Conservation (phyloP, 2,113 vertebrate species). For the Pungitius pungitius region DNA sequence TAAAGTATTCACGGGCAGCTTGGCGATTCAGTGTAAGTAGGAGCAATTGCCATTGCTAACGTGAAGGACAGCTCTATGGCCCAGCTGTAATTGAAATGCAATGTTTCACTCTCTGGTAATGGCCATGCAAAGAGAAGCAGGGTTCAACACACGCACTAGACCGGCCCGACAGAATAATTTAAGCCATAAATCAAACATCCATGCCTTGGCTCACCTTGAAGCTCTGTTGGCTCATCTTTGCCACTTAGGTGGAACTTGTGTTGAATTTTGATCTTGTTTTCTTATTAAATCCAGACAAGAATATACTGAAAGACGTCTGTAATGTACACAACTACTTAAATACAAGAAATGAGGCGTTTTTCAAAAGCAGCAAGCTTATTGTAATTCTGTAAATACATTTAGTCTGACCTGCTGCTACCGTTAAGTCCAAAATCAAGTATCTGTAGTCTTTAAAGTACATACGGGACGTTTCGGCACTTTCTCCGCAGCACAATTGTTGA, state of each 20-base stretch:
- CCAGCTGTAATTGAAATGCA: slow-evolving; percentile 66
- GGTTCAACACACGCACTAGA: slow-evolving; percentile 50
- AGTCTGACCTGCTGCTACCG: slow-evolving; percentile 20
- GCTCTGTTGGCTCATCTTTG: slow-evolving; percentile 52
- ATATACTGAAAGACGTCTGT: slow-evolving; percentile 18
- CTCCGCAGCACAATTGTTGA: not conserved
- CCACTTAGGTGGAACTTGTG: slow-evolving; percentile 48
- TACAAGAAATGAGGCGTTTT: slow-evolving; percentile 14
- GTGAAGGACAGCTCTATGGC: slow-evolving; percentile 67
- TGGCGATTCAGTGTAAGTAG: slow-evolving; percentile 41
- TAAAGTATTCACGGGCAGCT: slow-evolving; percentile 32
- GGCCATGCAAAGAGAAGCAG: slow-evolving; percentile 58
- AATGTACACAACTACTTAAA: slow-evolving; percentile 21
- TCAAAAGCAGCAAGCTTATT: slow-evolving; percentile 32
- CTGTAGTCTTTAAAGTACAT: not conserved
- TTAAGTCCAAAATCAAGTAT: not conserved
- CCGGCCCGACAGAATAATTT: slow-evolving; percentile 65
- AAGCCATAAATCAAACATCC: slow-evolving; percentile 70
- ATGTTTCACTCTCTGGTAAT: slow-evolving; percentile 62
- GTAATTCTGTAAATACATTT: slow-evolving; percentile 18
- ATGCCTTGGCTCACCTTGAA: slow-evolving; percentile 64
- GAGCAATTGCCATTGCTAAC: slow-evolving; percentile 59
- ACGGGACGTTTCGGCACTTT: slow-evolving; percentile 9
- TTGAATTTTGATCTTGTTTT: slow-evolving; percentile 52
- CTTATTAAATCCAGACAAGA: slow-evolving; percentile 30